phyloP scores from a whole-genome alignment of 2,888 invertebrate genomes.

The Agrypnus murinus region DNA sequence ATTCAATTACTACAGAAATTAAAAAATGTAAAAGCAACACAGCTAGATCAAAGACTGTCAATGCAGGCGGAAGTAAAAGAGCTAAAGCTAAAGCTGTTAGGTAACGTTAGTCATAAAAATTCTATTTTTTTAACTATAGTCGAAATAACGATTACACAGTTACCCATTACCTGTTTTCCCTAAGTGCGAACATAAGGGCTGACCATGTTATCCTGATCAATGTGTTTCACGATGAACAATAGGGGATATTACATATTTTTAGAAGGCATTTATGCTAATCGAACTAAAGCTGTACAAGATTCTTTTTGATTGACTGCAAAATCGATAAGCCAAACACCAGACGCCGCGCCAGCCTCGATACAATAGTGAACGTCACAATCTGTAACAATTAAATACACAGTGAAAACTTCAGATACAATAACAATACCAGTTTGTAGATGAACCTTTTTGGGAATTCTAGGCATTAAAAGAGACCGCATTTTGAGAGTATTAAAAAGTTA shows the following conservation, averaged over 20 bases:
- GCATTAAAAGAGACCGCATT: conserved; percentile 20
- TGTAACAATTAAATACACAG: too few species aligned
- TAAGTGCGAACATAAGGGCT: conserved; percentile 1
- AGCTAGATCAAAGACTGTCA: conserved; percentile 11
- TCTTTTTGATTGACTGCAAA: too few species aligned
- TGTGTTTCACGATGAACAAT: too few species aligned
- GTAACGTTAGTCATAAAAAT: background rate
- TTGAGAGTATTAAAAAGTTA: conserved; percentile 1
- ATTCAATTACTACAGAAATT: background rate
- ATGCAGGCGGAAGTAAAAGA: background rate
- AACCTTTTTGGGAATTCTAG: conserved; percentile 19
- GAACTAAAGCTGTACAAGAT: too few species aligned
- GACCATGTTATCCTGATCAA: too few species aligned
- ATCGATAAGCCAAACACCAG: too few species aligned
- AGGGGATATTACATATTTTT: conserved; percentile 23
- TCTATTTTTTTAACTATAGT: background rate
- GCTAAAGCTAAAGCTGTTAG: conserved; percentile 1
- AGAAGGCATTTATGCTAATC: background rate
- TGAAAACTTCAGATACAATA: background rate
- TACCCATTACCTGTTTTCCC: background rate
- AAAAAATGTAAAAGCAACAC: background rate
- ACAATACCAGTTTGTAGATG: conserved; percentile 12
- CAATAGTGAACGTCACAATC: too few species aligned
- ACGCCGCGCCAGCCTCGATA: too few species aligned
- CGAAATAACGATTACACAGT: background rate